Evolutionary conservation across 2,113 vertebrate genomes (phyloP).

Genomic region (Fregetta grallaria): DNA sequence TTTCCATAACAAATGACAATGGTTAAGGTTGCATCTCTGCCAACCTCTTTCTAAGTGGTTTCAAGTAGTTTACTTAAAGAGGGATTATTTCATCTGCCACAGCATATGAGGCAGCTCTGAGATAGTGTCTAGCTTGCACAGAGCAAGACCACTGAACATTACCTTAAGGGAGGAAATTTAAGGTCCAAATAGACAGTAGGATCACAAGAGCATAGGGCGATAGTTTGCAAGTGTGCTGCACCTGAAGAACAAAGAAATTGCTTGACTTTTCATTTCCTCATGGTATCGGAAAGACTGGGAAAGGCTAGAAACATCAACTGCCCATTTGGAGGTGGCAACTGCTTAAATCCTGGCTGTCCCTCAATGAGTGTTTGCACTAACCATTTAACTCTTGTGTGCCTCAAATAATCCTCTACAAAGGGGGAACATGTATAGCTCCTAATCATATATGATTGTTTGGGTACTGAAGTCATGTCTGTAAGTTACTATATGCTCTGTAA

Average conservation of each 20-base stretch:
- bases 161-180: neutral
- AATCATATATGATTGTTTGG: neutral
- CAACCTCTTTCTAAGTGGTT: neutral
- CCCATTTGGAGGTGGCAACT: neutral
- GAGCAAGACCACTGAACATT: neutral
- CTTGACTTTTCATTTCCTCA: neutral
- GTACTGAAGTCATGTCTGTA: neutral
- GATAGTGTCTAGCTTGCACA: neutral
- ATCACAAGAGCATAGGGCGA: neutral
- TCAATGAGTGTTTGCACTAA: neutral
- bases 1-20: conserved; percentile 7
- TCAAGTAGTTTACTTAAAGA: conserved; percentile 1
- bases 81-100: neutral
- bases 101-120: neutral
- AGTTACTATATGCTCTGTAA: neutral
- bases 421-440: neutral
- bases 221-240: neutral
- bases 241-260: neutral
- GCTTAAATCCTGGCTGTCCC: neutral
- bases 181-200: neutral
- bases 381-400: neutral
- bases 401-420: neutral
- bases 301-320: neutral
- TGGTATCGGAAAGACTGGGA: neutral
- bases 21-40: neutral